These are phyloP conservation scores for Smutsia gigantea DNA, from an alignment of 2,797 vertebrate species.

Conservation along the genomic window DNA sequence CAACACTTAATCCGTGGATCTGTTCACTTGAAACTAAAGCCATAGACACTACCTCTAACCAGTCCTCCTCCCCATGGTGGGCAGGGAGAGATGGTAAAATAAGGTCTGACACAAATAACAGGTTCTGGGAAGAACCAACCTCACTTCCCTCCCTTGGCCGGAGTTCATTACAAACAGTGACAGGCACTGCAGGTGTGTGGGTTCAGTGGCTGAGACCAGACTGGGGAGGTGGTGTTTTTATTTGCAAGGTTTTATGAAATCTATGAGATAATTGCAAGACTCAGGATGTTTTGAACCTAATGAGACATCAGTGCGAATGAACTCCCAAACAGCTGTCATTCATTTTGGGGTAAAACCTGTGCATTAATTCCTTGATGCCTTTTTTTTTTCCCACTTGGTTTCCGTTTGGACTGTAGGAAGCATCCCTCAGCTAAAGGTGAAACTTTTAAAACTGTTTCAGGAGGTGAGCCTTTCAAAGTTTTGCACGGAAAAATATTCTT, in stretches of 20 bases:
- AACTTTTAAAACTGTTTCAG: slow-evolving; percentile 75
- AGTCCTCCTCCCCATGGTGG: no score
- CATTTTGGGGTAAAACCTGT: slow-evolving; percentile 78
- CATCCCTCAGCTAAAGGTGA: slow-evolving; percentile 64
- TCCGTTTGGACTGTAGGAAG: slow-evolving; percentile 67
- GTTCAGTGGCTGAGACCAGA: background rate
- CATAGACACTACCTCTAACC: background rate
- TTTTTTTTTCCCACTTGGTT: slow-evolving; percentile 18
- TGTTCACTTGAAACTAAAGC: slow-evolving; percentile 12
- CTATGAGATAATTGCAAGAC: slow-evolving; percentile 72
- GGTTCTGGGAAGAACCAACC: background rate
- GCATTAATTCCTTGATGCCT: slow-evolving; percentile 76
- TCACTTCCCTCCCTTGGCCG: background rate
- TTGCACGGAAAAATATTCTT: slow-evolving; percentile 81
- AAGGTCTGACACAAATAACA: background rate
- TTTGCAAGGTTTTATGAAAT: slow-evolving; percentile 69
- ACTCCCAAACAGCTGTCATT: slow-evolving; percentile 81
- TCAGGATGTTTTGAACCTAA: slow-evolving; percentile 75
- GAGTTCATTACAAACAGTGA: background rate
- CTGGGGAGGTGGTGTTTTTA: slow-evolving; percentile 44
- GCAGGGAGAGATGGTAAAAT: background rate
- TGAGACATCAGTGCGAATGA: slow-evolving; percentile 69
- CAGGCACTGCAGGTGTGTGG: background rate
- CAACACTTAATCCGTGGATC: background rate
- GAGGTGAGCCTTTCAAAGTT: slow-evolving; percentile 77